Evolutionary conservation across 1,140 invertebrate genomes (phyloP), one percentile per base, ranked within the genome.

Genomic region (Zaprionus ghesquierei): DNA sequence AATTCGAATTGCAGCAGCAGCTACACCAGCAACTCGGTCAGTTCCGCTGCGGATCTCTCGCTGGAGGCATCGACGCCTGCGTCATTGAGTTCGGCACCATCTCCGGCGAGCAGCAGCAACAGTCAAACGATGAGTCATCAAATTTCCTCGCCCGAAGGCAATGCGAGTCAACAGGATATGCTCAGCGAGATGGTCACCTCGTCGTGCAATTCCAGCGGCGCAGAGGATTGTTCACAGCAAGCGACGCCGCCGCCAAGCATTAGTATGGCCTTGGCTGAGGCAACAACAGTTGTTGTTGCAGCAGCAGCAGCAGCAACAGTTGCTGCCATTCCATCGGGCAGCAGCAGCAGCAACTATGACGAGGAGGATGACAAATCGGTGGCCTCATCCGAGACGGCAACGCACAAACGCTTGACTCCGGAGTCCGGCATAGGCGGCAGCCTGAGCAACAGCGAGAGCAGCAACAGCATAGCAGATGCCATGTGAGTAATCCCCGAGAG

Each of bases 391-490:
- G 89, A 89, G 56, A 79, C 82, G 10, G 64, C 79, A 12, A 80
- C 84, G 15, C 79, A 89, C 64, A 89, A 89, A 55, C 85, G 79
- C 4, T 61, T 90, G 1, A 91, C 90, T 4, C 85, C 85, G n/a
- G 90, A 91, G 46, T 91, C 90, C 0, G 90, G 90, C 5, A 91
- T 91, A 31, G 90, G 90, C 6, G 90, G 90, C 63, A 91, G 89
- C 62, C 72, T 91, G 10, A 91, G 89, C 58, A 91, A 91, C 50
- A 91, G 85, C 25, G 89, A 91, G 61, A 91, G 90, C 71, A 85
- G 85, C 72, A 85, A 81, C 29, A 81, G 81, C 18, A 89, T 90
- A 20, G 81, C 68, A 5, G 85, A 85, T 64, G 85, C 81, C 63
- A 89, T 89, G 85, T 89, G 54, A 89, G 77, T 89, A 23, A 29